Evolutionary conservation across 2,113 vertebrate species (phyloP), one percentile per base, ranked within the genome.

Genomic region (Tenebrosternarchus preto): DNA sequence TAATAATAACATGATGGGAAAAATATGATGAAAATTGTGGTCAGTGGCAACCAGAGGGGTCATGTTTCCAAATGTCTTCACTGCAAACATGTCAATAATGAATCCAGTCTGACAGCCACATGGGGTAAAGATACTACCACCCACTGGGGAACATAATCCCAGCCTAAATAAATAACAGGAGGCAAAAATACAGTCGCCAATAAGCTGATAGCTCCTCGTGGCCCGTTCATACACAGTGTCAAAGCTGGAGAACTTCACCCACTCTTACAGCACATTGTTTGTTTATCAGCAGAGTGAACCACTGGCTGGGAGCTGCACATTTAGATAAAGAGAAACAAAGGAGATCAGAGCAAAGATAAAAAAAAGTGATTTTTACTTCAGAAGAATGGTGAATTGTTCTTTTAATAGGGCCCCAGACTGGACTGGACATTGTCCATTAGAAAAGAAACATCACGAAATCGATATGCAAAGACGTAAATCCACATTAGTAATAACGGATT

Each of bases 401-500:
- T 79, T 79, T 8, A 79, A 55, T 1, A 27, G 11, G 57, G 2
- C 29, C 39, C 22, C 16, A 31, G 67, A 6, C 36, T 61, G 36
- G 57, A 71, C 59, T 60, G 59, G n/a, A 60, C 36, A n/a, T 20
- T 68, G 16, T 39, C 64, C 64, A 80, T 80, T 31, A 80, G 43
- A 80, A 79, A 71, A 59, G 57, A 46, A 73, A 60, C 29, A 22
- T 24, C n/a, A 15, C 29, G 68, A 76, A 73, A 84, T 80, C 82
- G 77, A 80, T 84, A 73, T 2, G 67, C 72, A 77, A 53, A 77
- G 59, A 70, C 43, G 33, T 12, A 73, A 36, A 73, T 66, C 39
- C n/a, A 27, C 73, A 67, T 83, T 67, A 83, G 82, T 56, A 66
- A 68, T 84, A 77, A 80, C 80, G 82, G 82, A 73, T 60, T 72